Evolutionary conservation across 2,797 vertebrate genomes (phyloP).

Genomic region (Loris lydekkerianus): DNA sequence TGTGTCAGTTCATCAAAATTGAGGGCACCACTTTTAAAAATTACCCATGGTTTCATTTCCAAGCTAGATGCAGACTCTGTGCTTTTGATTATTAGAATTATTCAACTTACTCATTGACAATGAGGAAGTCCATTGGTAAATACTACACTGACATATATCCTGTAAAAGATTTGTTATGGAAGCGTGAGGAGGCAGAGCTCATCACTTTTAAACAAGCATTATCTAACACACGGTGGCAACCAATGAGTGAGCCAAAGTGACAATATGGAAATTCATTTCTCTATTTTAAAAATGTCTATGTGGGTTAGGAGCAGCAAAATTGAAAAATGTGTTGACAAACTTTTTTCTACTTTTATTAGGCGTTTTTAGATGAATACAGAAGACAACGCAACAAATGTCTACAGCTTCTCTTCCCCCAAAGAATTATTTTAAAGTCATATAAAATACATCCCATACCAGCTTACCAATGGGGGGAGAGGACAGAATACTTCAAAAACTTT

Average conservation of each 20-base stretch:
- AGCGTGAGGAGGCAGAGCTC: neutral
- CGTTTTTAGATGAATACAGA: constrained; percentile 64
- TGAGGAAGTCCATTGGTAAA: constrained; percentile 60
- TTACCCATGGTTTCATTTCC: constrained; percentile 83
- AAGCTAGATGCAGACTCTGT: constrained; percentile 80
- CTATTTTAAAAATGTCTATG: constrained; percentile 65
- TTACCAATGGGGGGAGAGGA: neutral
- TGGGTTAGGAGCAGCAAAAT: constrained; percentile 38
- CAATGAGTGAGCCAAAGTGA: constrained; percentile 79
- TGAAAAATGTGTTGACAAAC: constrained; percentile 79
- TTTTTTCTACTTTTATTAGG: constrained; percentile 70
- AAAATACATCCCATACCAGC: neutral
- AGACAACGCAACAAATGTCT: constrained; percentile 2
- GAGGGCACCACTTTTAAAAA: constrained; percentile 86
- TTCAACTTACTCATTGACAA: constrained; percentile 73
- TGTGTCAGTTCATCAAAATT: constrained; percentile 90
- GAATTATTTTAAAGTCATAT: constrained; percentile 74
- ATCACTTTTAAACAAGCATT: constrained; percentile 21
- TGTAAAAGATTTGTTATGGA: neutral
- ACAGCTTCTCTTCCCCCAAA: constrained; percentile 61
- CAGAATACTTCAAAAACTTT: constrained; percentile 74
- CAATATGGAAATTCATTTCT: constrained; percentile 80
- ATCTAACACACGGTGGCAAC: constrained; percentile 76
- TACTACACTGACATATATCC: neutral
- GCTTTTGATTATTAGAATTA: constrained; percentile 85